Evolutionary conservation across 2,113 vertebrate genomes (phyloP), one percentile per base, ranked within the genome.

Genomic region (Anoplopoma fimbria): DNA sequence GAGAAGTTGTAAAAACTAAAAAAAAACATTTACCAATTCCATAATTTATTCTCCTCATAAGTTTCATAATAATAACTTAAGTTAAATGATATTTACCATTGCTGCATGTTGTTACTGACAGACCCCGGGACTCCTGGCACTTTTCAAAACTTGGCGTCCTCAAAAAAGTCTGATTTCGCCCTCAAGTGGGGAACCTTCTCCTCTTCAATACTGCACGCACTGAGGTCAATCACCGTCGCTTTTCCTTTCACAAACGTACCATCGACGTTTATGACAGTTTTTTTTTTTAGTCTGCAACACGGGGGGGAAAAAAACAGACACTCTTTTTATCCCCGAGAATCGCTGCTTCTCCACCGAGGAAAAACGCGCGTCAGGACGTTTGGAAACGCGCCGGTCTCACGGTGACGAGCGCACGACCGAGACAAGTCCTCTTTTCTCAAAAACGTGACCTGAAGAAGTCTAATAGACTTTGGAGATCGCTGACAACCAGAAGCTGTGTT

Each of bases 131-230:
- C 81, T 95, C 74, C 92, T 92, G 93, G 91, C 77, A 82, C 90
- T 92, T 92, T 89, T 89, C 79, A 86, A 92, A 93, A 92, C 74
- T 91, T 91, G 79, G 72, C 85, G 88, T 93, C 92, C 86, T 91
- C 84, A 81, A 86, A 86, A 92, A 94, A 93, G 94, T 94, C 93
- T 91, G 93, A 94, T 92, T 92, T 95, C 93, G 95, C 93, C 93
- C 94, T 95, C 94, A 94, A 95, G 93, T 92, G 94, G 94, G 94
- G 93, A 93, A 93, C 91, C 93, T 92, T 91, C 89, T 92, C 88
- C 93, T 91, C 91, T 90, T 87, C 90, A 88, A 34, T 75, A 31
- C 87, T 47, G 67, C 61, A 4, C 64, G 81, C 82, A 62, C 38
- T 75, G 81, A 42, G 62, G 38, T n/a, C 83, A 47, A 73, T 84